These are phyloP conservation scores for Mastomys natalensis DNA, from an alignment of 2,113 vertebrate species.

Conservation along the genomic window DNA sequence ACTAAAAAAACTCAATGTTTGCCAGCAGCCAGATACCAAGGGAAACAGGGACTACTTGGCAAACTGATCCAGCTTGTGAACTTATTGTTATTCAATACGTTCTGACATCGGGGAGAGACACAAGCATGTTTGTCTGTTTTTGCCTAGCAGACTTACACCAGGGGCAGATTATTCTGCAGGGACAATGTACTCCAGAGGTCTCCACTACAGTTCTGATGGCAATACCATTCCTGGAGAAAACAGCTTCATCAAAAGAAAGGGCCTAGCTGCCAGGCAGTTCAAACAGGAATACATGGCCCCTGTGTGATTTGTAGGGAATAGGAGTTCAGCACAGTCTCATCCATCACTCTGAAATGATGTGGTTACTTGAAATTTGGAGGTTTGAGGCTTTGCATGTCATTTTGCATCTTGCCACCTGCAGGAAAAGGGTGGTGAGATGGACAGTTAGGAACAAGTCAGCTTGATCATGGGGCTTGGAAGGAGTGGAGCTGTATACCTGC, in stretches of 20 bases:
- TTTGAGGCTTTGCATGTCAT: constrained; percentile 11
- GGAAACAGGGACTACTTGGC: neutral
- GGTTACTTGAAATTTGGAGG: neutral
- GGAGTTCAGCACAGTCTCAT: neutral
- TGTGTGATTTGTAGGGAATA: neutral
- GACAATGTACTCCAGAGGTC: neutral
- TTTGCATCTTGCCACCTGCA: neutral
- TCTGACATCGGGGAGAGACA: neutral
- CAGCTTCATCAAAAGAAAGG: neutral
- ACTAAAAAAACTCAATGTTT: neutral
- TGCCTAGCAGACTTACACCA: neutral
- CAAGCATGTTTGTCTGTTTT: neutral
- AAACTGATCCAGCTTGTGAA: neutral
- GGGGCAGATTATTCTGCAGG: neutral
- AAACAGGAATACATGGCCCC: neutral
- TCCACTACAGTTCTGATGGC: neutral
- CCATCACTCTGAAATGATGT: too few relatives aligned
- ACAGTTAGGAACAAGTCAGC: neutral
- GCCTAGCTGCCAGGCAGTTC: neutral
- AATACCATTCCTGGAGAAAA: neutral
- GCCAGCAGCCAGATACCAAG: neutral
- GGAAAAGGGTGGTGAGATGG: neutral
- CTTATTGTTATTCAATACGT: neutral
- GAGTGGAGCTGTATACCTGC: too few relatives aligned
- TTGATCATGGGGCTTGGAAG: too few relatives aligned